Conservation (phyloP, 2,888 invertebrate genomes). For the Sarcophaga rosellei region DNA sequence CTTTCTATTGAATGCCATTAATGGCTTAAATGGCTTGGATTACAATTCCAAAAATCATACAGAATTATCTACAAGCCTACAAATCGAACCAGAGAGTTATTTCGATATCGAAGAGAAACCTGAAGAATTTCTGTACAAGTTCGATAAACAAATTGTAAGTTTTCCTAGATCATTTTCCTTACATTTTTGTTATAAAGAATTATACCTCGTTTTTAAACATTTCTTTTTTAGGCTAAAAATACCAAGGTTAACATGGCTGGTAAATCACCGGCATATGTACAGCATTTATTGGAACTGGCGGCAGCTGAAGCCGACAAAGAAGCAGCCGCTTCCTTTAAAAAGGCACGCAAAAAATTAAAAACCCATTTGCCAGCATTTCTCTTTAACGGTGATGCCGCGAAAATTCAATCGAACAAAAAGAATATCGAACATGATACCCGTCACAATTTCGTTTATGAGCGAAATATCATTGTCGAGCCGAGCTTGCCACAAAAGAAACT, state of each 20-base stretch:
- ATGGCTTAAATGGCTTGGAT: slow-evolving; percentile 26
- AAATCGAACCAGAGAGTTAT: slow-evolving; percentile 72
- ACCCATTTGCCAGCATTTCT: slow-evolving; percentile 72
- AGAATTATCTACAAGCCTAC: slow-evolving; percentile 58
- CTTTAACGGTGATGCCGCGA: slow-evolving; percentile 73
- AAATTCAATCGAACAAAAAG: slow-evolving; percentile 78
- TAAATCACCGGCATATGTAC: slow-evolving; percentile 68
- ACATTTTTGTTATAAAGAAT: too few species aligned
- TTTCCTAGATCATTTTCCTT: background rate
- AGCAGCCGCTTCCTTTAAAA: slow-evolving; percentile 59
- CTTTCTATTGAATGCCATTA: slow-evolving; percentile 15
- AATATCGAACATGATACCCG: slow-evolving; percentile 75
- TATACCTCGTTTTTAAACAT: too few species aligned
- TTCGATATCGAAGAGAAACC: slow-evolving; percentile 71
- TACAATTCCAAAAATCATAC: slow-evolving; percentile 24
- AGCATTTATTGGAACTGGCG: slow-evolving; percentile 65
- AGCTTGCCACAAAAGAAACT: slow-evolving; percentile 68
- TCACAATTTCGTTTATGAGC: slow-evolving; percentile 75
- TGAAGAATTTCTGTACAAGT: slow-evolving; percentile 70
- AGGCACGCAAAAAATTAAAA: slow-evolving; percentile 66
- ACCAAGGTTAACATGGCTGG: slow-evolving; percentile 66
- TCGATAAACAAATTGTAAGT: slow-evolving; percentile 67
- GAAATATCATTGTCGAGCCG: slow-evolving; percentile 74
- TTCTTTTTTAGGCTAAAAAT: slow-evolving; percentile 65
- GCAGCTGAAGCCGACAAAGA: slow-evolving; percentile 62